These are phyloP conservation scores for Lysiphlebus fabarum DNA, from an alignment of 1,140 invertebrate species.

Conservation along the genomic window DNA sequence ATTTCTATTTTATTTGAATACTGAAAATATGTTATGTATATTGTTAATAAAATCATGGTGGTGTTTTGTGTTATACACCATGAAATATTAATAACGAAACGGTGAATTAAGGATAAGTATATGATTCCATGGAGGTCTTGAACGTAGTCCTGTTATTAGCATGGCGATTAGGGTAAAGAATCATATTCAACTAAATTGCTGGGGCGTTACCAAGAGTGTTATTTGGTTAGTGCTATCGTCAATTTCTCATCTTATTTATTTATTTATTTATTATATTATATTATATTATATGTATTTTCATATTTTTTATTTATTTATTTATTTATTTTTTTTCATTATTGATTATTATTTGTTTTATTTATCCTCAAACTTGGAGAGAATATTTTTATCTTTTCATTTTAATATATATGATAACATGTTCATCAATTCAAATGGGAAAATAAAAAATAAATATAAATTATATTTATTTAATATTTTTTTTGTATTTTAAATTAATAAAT, in stretches of 20 bases:
- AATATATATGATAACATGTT: too few species aligned
- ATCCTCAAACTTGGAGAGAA: background rate
- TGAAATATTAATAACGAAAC: constrained; percentile 45
- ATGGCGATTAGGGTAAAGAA: constrained; percentile 41
- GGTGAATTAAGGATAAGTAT: constrained; percentile 47
- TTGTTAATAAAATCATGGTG: too few species aligned
- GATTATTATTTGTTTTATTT: background rate
- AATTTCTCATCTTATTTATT: constrained; percentile 30
- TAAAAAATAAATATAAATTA: too few species aligned
- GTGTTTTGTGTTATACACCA: constrained; percentile 21
- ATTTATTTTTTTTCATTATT: constrained; percentile 2
- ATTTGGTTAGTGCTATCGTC: constrained; percentile 48
- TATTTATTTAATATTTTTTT: too few species aligned
- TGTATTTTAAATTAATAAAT: too few species aligned
- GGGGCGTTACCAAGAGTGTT: constrained; percentile 40
- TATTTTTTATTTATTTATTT: too few species aligned
- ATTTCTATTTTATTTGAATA: too few species aligned
- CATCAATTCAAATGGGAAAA: background rate
- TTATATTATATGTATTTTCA: background rate
- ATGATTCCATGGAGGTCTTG: constrained; percentile 34
- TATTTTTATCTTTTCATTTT: background rate
- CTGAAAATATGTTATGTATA: too few species aligned
- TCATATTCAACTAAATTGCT: constrained; percentile 42
- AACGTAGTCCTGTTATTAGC: constrained; percentile 46
- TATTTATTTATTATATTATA: constrained; percentile 14